Evolutionary conservation across 2,888 invertebrate species (phyloP).

Genomic region (Cerceris rybyensis): DNA sequence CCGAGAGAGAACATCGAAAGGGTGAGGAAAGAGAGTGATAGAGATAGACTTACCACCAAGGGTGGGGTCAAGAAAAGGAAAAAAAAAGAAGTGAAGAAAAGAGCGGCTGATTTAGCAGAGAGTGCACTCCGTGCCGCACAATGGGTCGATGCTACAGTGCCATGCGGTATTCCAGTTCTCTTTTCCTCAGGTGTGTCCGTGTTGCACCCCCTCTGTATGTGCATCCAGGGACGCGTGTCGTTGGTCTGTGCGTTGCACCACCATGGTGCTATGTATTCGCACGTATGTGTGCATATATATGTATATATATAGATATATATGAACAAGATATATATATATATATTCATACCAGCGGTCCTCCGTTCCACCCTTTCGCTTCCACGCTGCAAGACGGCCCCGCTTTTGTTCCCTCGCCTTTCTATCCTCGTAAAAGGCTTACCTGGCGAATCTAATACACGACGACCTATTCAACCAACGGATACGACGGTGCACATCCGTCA

Average conservation of each 20-base stretch:
- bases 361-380: conserved; percentile 39
- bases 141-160: conserved; percentile 54
- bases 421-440: conserved; percentile 67
- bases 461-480: conserved; percentile 42
- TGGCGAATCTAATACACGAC: conserved; percentile 68
- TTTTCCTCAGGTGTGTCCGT: conserved; percentile 48
- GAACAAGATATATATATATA: not conserved
- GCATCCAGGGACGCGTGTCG: not conserved
- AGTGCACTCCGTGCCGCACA: conserved; percentile 61
- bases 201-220: conserved; percentile 16
- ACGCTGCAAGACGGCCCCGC: conserved; percentile 44
- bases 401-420: conserved; percentile 50
- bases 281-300: not conserved
- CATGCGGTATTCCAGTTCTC: conserved; percentile 36
- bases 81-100: conserved; percentile 44
- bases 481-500: conserved; percentile 25
- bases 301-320: not conserved
- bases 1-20: not conserved
- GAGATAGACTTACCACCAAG: conserved; percentile 6
- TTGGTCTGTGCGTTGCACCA: too few species aligned
- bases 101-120: conserved; percentile 71
- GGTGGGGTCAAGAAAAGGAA: conserved; percentile 9
- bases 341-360: conserved; percentile 28
- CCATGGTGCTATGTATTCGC: not conserved
- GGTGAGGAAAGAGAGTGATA: conserved; percentile 16